Base-by-base conservation (phyloP, 2,113 vertebrate species). In the Myocastor coypus region DNA sequence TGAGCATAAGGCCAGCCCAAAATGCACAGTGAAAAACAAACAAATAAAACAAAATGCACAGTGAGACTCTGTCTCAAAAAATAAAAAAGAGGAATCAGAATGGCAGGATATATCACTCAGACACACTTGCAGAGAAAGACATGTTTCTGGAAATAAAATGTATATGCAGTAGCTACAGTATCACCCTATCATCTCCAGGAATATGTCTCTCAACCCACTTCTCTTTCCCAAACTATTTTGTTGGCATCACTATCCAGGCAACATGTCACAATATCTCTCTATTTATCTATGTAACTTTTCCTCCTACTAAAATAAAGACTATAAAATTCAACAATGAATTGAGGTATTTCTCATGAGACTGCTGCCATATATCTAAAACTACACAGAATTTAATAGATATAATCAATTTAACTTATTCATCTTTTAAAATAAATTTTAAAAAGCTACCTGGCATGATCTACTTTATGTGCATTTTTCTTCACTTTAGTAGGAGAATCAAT, bases 371-470 rank as follows among this genome's bases (percentile, higher is more conserved):
- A 83, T 52, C 46, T 69, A 92, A 63, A 52, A 52, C 14, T 20
- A 80, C 52, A 80, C 19, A 55, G 77, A 55, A 34, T 55, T 52
- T 80, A 80, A 80, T 7, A 55, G 50, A 80, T 34, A 55, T 34
- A 34, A 80, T 50, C 75, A 78, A 50, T 55, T 22, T 55, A 55
- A 91, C 59, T 14, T 75, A 75, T 66, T 86, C 6, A 75, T 71
- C 57, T 77, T 91, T 92, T 55, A 87, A 92, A 96, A 90, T 9
- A 82, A 68, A 88, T 4, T 90, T 87, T 64, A 59, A 96, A 92
- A 87, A 66, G 17, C 98, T 99, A 99, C 99, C 99, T 99, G 97
- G 99, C 98, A 93, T 97, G 99, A 96, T 99, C 99, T 30, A 99
- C 98, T 26, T 98, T 98, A 71, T 98, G 97, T 8, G 80, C 97